phyloP scores from a whole-genome alignment of 2,113 vertebrate species.

The Serilophus lunatus region DNA sequence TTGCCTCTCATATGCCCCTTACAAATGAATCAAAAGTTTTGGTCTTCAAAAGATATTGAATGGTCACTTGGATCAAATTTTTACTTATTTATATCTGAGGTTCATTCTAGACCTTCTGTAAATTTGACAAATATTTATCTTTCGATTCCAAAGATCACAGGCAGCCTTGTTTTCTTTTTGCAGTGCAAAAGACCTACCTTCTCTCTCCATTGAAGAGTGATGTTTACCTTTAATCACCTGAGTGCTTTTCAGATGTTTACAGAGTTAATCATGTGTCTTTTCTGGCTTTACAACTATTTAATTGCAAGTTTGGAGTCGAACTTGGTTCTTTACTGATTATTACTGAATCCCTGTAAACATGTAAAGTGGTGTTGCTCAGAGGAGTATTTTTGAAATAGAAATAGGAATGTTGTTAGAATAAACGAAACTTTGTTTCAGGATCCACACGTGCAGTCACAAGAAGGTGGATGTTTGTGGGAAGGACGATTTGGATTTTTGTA shows the following conservation, averaged over 20 bases:
- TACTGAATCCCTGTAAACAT: not conserved
- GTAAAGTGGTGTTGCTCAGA: not conserved
- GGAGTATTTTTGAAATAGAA: not conserved
- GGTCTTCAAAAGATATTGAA: not conserved
- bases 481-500: not conserved
- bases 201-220: rapidly evolving
- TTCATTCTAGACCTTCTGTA: not conserved
- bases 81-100: not conserved
- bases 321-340: not conserved
- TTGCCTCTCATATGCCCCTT: not conserved
- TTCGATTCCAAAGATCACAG: not conserved
- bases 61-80: not conserved
- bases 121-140: not conserved
- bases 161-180: not conserved
- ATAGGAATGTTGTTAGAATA: not conserved
- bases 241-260: not conserved
- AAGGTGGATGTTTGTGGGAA: not conserved
- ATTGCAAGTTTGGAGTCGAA: not conserved
- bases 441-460: not conserved
- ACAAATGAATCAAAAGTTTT: not conserved
- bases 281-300: not conserved
- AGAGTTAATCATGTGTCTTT: not conserved
- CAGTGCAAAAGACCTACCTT: not conserved
- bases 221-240: not conserved
- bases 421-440: not conserved